Conservation (phyloP, 2,888 invertebrate species). For the Chrysomela aeneicollis region DNA sequence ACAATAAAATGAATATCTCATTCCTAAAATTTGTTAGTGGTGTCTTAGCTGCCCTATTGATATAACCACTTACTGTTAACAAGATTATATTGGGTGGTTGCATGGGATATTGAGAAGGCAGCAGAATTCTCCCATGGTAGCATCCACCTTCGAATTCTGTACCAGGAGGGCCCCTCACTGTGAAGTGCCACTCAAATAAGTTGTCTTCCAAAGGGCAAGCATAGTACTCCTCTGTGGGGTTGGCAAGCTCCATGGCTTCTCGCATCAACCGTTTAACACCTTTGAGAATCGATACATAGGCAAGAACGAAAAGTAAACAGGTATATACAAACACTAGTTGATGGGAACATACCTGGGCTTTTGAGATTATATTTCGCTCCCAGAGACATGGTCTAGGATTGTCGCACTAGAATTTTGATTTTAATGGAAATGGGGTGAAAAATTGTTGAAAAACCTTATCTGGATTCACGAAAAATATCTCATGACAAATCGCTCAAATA, state of each 20-base stretch:
- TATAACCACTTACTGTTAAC: slow-evolving; percentile 72
- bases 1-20: no score
- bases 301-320: not conserved
- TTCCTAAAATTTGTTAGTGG: no score
- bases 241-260: slow-evolving; percentile 86
- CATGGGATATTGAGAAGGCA: slow-evolving; percentile 96
- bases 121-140: slow-evolving; percentile 90
- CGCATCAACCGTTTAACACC: slow-evolving; percentile 94
- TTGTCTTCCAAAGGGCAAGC: slow-evolving; percentile 94
- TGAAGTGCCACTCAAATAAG: slow-evolving; percentile 98
- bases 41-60: no score
- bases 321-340: not conserved
- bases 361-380: slow-evolving; percentile 68
- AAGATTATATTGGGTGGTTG: slow-evolving; percentile 95
- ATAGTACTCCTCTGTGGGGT: slow-evolving; percentile 88
- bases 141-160: slow-evolving; percentile 90
- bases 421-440: not conserved
- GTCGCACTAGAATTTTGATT: slow-evolving; percentile 27
- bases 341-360: slow-evolving; percentile 65
- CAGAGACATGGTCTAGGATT: slow-evolving; percentile 58
- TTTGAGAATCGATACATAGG: slow-evolving; percentile 48
- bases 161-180: slow-evolving; percentile 86
- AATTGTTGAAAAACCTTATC: not conserved
- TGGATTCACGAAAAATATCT: not conserved
- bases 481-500: not conserved